Conservation (phyloP, 2,113 vertebrate species). For the human region GRCh38 chr6:142925501-142926000, state of each 20-base stretch:
- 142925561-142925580: slow-evolving; percentile 66
- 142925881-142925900: slow-evolving; percentile 69
- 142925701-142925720: slow-evolving; percentile 55
- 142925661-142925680: slow-evolving; percentile 40
- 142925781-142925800: slow-evolving; percentile 24
- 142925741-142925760: slow-evolving; percentile 56
- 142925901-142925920: slow-evolving; percentile 62
- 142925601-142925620: slow-evolving; percentile 62
- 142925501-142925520: slow-evolving; percentile 48
- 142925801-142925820: slow-evolving; percentile 37
- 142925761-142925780: slow-evolving; percentile 8
- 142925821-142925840: slow-evolving; percentile 47
- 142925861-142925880: slow-evolving; percentile 64
- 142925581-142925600: slow-evolving; percentile 62
- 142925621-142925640: slow-evolving; percentile 72
- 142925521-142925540: slow-evolving; percentile 50
- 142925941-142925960: slow-evolving; percentile 67
- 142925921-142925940: slow-evolving; percentile 48
- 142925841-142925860: slow-evolving; percentile 58
- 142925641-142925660: slow-evolving; percentile 31
- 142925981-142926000: not conserved
- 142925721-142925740: slow-evolving; percentile 47
- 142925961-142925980: not conserved
- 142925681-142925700: slow-evolving; percentile 67
- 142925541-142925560: slow-evolving; percentile 65